Evolutionary conservation across 2,797 vertebrate species (phyloP).

Genomic region (Cynopterus sphinx): DNA sequence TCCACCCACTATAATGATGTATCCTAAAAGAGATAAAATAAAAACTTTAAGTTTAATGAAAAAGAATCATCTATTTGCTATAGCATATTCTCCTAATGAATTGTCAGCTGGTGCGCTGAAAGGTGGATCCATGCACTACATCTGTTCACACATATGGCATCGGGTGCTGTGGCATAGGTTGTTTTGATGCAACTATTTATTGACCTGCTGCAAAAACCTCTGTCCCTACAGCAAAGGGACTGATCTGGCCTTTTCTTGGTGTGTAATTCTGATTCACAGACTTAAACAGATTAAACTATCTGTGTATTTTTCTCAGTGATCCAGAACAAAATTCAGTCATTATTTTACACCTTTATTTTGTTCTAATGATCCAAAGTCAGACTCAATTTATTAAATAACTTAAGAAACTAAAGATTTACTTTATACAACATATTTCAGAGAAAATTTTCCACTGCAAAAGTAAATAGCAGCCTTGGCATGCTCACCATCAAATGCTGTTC

Average conservation of each 20-base stretch:
- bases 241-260: not conserved
- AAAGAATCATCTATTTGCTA: not conserved
- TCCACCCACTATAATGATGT: not conserved
- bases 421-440: not conserved
- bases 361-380: not conserved
- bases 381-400: not conserved
- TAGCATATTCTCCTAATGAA: not conserved
- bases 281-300: not conserved
- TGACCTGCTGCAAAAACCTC: not conserved
- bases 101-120: not conserved
- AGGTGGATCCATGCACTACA: accelerated
- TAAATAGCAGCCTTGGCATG: not conserved
- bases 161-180: not conserved
- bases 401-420: not conserved
- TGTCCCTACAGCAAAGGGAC: not conserved
- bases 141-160: not conserved
- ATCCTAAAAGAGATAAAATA: not conserved
- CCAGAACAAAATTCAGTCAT: constrained; percentile 4
- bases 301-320: not conserved
- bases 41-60: not conserved
- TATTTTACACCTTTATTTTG: constrained; percentile 9
- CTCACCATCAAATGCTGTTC: not conserved
- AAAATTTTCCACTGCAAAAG: not conserved
- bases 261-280: not conserved
- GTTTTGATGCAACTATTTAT: not conserved